Base-by-base conservation (phyloP, 1,140 invertebrate species). In the Sesamia nonagrioides region DNA sequence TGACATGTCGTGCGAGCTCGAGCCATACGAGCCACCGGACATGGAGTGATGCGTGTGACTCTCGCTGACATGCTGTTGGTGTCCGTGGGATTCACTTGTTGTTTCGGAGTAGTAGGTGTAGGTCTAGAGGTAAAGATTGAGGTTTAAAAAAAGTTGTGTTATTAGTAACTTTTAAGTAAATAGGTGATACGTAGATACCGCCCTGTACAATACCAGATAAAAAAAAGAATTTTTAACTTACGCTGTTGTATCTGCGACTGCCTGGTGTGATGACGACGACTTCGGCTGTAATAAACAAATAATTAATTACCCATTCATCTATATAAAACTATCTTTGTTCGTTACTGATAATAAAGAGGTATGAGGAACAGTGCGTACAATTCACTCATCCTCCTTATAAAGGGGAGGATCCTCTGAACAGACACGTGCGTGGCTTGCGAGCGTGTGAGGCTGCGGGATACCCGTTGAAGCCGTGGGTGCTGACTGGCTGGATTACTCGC, bases 181-280 rank as follows among this genome's bases (percentile, higher is more conserved):
- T 3, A 27, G 27, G 27, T 27, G 27, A 27, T 27, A 27, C 1
- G 27, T 27, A 3, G 27, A 27, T 27, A 27, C 27, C 27, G 27
- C 27, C 27, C 27, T 3, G 27, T 27, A n/a, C n/a, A n/a, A n/a
- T n/a, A n/a, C n/a, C n/a, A n/a, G 9, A 37, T 15, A n/a, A 63
- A 17, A 13, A 48, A 27, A 48, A 48, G n/a, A n/a, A n/a, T n/a
- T n/a, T n/a, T n/a, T n/a, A 50, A 86, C 88, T 88, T 77, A 89
- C 88, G 2, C 74, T 80, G 27, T 68, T 80, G 27, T 78, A 35
- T 80, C 7, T 79, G 71, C 88, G 77, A 58, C 86, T 89, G 18
- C 84, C 86, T 6, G 91, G 91, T 9, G 86, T 89, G 15, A 92
- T 85, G 0, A 92, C 81, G 13, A 89, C 74, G 7, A 90, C 86